Conservation (phyloP, 2,113 vertebrate genomes). For the Potamarius usumacintae region DNA sequence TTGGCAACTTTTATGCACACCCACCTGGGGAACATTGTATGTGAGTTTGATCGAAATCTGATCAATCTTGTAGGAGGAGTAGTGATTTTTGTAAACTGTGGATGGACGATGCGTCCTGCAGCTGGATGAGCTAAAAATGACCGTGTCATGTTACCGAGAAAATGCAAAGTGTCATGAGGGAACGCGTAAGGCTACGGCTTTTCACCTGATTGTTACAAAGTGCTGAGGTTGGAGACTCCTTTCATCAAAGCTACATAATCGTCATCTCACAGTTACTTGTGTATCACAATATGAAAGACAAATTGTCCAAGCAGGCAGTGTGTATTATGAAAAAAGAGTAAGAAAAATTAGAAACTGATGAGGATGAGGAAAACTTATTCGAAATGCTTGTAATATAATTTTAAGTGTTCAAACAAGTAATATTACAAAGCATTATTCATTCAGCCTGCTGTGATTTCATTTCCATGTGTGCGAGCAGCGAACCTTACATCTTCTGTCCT, state of each 20-base stretch:
- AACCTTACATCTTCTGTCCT: slow-evolving; percentile 11
- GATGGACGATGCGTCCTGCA: no score
- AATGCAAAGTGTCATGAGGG: no score
- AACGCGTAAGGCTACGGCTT: not conserved
- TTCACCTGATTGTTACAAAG: not conserved
- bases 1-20: no score
- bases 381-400: not conserved
- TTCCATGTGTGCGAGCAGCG: slow-evolving; percentile 42
- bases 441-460: slow-evolving; percentile 20
- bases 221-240: not conserved
- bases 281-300: not conserved
- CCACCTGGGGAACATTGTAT: no score
- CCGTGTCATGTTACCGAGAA: not conserved
- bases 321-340: not conserved
- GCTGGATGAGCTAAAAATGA: not conserved
- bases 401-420: slow-evolving; percentile 1
- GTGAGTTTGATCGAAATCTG: no score
- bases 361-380: not conserved
- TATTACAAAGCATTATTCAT: not conserved
- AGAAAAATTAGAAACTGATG: not conserved
- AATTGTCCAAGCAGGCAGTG: no score
- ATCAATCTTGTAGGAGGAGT: no score
- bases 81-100: no score
- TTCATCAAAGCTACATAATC: not conserved
- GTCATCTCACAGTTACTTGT: not conserved